These are phyloP conservation scores for Austrofundulus limnaeus DNA, from an alignment of 2,113 vertebrate species.

Conservation along the genomic window DNA sequence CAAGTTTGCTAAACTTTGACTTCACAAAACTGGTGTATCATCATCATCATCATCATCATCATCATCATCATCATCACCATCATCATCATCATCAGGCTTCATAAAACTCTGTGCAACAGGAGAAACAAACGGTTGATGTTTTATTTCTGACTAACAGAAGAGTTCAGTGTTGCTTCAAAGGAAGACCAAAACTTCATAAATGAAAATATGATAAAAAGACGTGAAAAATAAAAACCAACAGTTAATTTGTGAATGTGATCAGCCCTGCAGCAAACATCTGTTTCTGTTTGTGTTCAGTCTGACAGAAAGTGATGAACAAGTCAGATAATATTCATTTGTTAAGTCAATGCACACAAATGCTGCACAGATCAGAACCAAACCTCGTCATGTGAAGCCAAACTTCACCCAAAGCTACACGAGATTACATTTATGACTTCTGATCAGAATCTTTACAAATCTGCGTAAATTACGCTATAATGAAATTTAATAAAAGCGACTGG, in stretches of 20 bases:
- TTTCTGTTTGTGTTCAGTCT: slow-evolving; percentile 19
- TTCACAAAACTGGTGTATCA: no score
- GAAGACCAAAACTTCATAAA: slow-evolving; percentile 19
- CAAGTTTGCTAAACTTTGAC: no score
- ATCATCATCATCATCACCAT: no score
- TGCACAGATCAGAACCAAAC: slow-evolving; percentile 23
- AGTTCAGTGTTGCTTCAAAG: no score
- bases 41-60: no score
- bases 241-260: slow-evolving; percentile 4
- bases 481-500: slow-evolving; percentile 42
- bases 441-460: slow-evolving; percentile 26
- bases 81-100: neutral
- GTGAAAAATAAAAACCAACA: slow-evolving; percentile 5
- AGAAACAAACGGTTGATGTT: neutral
- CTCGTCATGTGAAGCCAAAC: slow-evolving; percentile 20
- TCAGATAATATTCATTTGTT: slow-evolving; percentile 18
- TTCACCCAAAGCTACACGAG: slow-evolving; percentile 35
- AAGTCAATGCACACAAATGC: neutral
- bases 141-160: neutral
- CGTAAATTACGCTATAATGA: slow-evolving; percentile 28
- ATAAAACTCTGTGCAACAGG: neutral
- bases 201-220: slow-evolving; percentile 25
- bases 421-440: slow-evolving; percentile 43
- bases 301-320: neutral
- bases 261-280: slow-evolving; percentile 14